Base-by-base conservation (phyloP, 2,888 invertebrate genomes). In the Acrocera orbiculus region DNA sequence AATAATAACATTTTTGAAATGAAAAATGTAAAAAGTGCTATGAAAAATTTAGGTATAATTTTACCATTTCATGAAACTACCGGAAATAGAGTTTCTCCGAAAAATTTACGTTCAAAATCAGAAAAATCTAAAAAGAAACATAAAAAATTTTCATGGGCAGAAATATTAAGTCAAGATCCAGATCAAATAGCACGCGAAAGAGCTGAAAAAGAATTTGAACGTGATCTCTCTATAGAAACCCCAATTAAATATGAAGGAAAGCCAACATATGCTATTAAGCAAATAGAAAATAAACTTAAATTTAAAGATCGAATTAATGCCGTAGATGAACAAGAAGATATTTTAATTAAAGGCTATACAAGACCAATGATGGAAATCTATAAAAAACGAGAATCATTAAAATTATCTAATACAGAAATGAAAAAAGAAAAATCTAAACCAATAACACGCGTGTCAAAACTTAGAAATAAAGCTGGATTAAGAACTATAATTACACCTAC, bases 41-140 rank as follows among this genome's bases (percentile, higher is more conserved):
- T 56, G 48, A 52, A 54, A 19, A 51, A 49, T 38, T 41, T 52
- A 32, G 45, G 51, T 9, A 39, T 50, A 15, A 33, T 51, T 3
- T 47, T 48, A 39, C 58, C 60, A 44, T 58, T 57, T 43, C 54
- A 53, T 34, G 59, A 58, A 37, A 50, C 52, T 24, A 54, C 54
- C 22, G 50, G 54, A 8, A 58, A 56, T 46, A 51, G 58, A 14
- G 55, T 73, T 1, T 69, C 73, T 1, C 70, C 72, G 1, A 73
- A 74, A 46, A 74, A 73, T 51, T 58, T 75, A 44, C 63, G 75
- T 13, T 69, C 72, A 1, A 70, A 69, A 40, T 54, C 55, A 8
- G 51, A 52, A 17, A 56, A 56, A 38, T 54, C 54, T 23, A 46
- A 14, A 10, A 43, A 42, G 27, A 40, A 43, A 27, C 52, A 53